phyloP scores from a whole-genome alignment of 2,797 vertebrate genomes.

The Hoplostethus atlanticus region DNA sequence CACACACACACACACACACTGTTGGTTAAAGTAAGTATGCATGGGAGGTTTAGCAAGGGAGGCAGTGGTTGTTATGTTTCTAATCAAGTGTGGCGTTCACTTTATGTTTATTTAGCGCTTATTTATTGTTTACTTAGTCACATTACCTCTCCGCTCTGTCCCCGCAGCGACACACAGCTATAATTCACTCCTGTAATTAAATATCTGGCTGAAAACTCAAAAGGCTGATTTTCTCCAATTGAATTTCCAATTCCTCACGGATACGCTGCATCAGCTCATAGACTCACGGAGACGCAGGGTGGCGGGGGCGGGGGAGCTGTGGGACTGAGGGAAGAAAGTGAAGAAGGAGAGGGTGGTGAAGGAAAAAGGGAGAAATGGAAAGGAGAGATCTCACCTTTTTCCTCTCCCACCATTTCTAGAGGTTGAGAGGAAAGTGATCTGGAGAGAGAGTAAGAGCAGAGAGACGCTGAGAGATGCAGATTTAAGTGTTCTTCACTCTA shows the following conservation, averaged over 20 bases:
- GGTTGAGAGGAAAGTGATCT: constrained; percentile 46
- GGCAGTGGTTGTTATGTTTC: constrained; percentile 52
- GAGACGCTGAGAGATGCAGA: constrained; percentile 61
- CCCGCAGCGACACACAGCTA: constrained; percentile 61
- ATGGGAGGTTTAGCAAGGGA: constrained; percentile 46
- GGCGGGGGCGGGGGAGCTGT: constrained; percentile 24
- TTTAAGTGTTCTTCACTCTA: constrained; percentile 37
- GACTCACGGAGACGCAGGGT: constrained; percentile 49
- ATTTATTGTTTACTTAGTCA: constrained; percentile 74
- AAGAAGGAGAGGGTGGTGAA: constrained; percentile 5
- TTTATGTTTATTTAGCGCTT: constrained; percentile 72
- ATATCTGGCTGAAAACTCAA: constrained; percentile 79
- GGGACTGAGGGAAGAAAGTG: constrained; percentile 2
- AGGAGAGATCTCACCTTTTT: background rate
- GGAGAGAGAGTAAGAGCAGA: constrained; percentile 38
- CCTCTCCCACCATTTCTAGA: background rate
- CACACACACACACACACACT: constrained; percentile 26
- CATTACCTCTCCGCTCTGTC: constrained; percentile 65
- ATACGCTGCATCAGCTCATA: constrained; percentile 73
- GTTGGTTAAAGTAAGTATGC: constrained; percentile 34
- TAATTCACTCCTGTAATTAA: constrained; percentile 77
- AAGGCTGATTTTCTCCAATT: constrained; percentile 76
- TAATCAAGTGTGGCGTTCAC: constrained; percentile 65
- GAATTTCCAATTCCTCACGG: constrained; percentile 79
- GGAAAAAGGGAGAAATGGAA: constrained; percentile 22